phyloP scores from a whole-genome alignment of 1,140 invertebrate species.

The Anthonomus grandis region DNA sequence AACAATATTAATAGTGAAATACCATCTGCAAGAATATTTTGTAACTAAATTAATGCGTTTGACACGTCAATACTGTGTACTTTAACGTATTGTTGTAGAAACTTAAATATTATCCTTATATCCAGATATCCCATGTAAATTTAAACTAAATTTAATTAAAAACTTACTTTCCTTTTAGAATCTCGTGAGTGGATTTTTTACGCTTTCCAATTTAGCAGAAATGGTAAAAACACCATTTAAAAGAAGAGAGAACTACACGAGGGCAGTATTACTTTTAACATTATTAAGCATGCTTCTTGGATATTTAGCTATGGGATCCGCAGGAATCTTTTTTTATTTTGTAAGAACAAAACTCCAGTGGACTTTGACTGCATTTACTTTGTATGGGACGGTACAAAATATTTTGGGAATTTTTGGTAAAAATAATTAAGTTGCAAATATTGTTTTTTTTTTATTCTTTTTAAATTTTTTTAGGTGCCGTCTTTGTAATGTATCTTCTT shows the following conservation, averaged over 20 bases:
- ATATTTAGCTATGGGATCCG: constrained; percentile 56
- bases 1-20: too few relatives aligned
- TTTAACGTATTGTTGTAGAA: too few relatives aligned
- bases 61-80: too few relatives aligned
- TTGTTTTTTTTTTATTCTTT: too few relatives aligned
- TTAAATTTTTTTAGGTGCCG: constrained; percentile 50
- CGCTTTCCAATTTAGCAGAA: constrained; percentile 56
- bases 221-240: constrained; percentile 60
- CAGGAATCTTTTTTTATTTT: constrained; percentile 61
- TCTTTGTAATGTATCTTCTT: constrained; percentile 53
- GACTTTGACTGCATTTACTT: constrained; percentile 59
- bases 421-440: too few relatives aligned
- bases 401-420: constrained; percentile 46
- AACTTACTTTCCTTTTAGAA: too few relatives aligned
- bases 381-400: constrained; percentile 52
- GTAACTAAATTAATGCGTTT: too few relatives aligned
- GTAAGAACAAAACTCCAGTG: constrained; percentile 63
- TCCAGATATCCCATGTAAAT: too few relatives aligned
- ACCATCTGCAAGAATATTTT: too few relatives aligned
- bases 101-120: too few relatives aligned
- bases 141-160: too few relatives aligned
- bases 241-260: constrained; percentile 56
- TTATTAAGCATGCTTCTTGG: constrained; percentile 55
- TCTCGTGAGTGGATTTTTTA: constrained; percentile 52
- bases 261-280: constrained; percentile 59